Conservation (phyloP, 2,113 vertebrate species). For the Amazona guildingii region DNA sequence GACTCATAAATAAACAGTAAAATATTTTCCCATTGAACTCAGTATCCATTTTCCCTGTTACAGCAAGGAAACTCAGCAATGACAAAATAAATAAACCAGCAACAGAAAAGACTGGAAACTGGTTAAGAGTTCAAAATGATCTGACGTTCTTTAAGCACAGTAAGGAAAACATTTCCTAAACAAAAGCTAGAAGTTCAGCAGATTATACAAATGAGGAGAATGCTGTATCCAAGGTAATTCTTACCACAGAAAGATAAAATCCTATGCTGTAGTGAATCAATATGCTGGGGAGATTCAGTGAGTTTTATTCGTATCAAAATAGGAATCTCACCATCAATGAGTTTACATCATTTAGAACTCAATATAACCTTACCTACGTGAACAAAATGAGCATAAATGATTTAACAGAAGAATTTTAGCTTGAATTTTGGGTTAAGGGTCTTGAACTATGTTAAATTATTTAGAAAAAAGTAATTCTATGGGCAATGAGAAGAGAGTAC, state of each 20-base stretch:
- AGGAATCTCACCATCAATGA: not conserved
- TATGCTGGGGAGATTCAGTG: not conserved
- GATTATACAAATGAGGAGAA: not conserved
- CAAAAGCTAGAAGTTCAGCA: not conserved
- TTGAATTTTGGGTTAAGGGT: not conserved
- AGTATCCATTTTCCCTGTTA: not conserved
- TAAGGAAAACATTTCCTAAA: not conserved
- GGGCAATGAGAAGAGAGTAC: not conserved
- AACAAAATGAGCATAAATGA: not conserved
- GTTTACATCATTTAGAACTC: not conserved
- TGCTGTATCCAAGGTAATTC: not conserved
- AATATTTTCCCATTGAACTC: not conserved
- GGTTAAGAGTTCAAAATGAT: not conserved
- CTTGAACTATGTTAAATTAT: not conserved
- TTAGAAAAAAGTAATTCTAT: not conserved
- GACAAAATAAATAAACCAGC: not conserved
- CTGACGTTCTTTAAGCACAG: not conserved
- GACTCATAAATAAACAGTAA: not conserved
- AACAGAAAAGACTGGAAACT: not conserved
- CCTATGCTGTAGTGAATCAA: not conserved
- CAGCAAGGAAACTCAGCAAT: not conserved
- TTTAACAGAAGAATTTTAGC: not conserved
- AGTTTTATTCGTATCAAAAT: not conserved
- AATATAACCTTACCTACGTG: not conserved
- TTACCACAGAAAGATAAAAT: not conserved